Percentiles rank a stretch among this genome's conserved stretches.
phyloP scores from a whole-genome alignment of 2,888 invertebrate species.

The Andrena flavipes region DNA sequence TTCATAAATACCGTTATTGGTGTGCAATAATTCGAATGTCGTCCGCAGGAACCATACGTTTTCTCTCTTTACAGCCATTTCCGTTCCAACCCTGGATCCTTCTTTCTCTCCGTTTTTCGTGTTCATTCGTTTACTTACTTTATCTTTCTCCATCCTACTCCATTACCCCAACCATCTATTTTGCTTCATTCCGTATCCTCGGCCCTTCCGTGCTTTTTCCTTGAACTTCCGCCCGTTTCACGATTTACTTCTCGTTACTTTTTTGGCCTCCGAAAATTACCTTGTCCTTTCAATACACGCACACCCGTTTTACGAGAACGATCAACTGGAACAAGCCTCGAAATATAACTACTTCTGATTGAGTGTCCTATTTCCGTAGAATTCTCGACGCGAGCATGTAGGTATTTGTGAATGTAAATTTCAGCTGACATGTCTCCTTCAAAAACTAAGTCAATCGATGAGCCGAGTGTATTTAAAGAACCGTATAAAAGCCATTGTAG shows the following conservation, averaged over 20 bases:
- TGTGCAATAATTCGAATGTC: conserved; percentile 64
- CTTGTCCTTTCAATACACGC: conserved; percentile 35
- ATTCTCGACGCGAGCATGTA: neutral
- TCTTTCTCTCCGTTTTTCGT: conserved; percentile 40
- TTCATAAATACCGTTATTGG: conserved; percentile 73
- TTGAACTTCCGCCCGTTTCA: conserved; percentile 45
- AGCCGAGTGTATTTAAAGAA: too few species aligned
- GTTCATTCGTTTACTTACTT: conserved; percentile 46
- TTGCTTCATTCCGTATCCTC: conserved; percentile 45
- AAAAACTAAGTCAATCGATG: too few species aligned
- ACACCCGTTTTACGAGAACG: conserved; percentile 53
- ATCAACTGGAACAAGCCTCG: conserved; percentile 46
- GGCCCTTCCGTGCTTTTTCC: conserved; percentile 49
- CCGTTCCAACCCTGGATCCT: conserved; percentile 45
- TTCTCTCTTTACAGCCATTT: conserved; percentile 49
- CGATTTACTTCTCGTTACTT: conserved; percentile 42
- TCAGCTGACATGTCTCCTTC: neutral
- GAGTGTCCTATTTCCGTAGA: neutral
- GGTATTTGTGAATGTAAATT: neutral
- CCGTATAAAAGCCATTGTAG: too few species aligned
- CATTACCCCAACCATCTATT: conserved; percentile 25
- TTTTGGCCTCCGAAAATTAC: conserved; percentile 35
- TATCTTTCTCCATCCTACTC: conserved; percentile 32
- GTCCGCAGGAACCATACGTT: conserved; percentile 67
- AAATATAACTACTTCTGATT: conserved; percentile 18